Base-by-base conservation (phyloP, 2,113 vertebrate species). In the Dasyornis broadbenti region DNA sequence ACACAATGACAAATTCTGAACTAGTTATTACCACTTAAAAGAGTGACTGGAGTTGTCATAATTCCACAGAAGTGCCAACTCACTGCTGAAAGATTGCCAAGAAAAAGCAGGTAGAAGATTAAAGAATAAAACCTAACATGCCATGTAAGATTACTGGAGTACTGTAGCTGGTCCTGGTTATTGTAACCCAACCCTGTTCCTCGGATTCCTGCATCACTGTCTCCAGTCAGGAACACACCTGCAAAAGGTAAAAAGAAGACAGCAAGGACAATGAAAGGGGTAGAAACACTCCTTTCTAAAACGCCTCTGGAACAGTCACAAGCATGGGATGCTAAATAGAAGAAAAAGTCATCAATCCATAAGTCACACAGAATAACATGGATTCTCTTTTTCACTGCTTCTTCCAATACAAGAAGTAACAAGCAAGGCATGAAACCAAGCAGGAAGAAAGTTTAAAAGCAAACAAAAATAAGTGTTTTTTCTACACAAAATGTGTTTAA, bases 401-500 rank as follows among this genome's bases (percentile, higher is more conserved):
- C 60, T 75, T 90, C 82, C 82, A 86, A 65, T 12, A 69, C 18
- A 50, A 75, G 49, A 89, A 77, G 27, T 37, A 70, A 91, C 10
- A 64, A 85, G 81, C 9, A 28, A 77, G 45, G 27, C 26, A 88
- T 39, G 40, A 91, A 95, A 89, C 40, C 33, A 78, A 86, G 69
- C 64, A 86, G 60, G 71, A 77, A 88, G 54, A 59, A 93, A 89
- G 56, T 66, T 89, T 23, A 89, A 92, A 95, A 94, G 45, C 81
- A 96, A 96, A 92, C 81, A 84, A 91, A 69, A 84, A 45, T 15
- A 82, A 88, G 91, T 79, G 78, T 1, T 33, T 68, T 70, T 76
- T 87, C 73, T 94, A 90, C 90, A 85, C 47, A 40, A 78, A 66
- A 84, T 56, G 27, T 60, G 52, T 82, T 87, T 56, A 78, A 82